Base-by-base conservation (phyloP, 2,888 invertebrate species). In the Deilephila elpenor region DNA sequence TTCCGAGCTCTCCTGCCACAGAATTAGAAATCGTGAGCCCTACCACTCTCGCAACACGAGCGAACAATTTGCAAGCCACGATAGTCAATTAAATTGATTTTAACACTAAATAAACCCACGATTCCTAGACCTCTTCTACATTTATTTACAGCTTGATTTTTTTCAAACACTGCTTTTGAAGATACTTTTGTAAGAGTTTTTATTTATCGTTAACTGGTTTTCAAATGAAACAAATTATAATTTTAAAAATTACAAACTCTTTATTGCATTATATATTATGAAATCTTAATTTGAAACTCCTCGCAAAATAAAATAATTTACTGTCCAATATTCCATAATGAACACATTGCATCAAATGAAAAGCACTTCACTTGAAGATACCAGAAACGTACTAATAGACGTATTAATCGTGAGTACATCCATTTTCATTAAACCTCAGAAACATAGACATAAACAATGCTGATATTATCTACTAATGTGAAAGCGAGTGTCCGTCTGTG, bases 61-160 rank as follows among this genome's bases (percentile, higher is more conserved):
- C 80, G 56, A 79, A 80, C 82, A 82, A 86, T 84, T 86, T 84
- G 83, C 86, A 79, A 79, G 82, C 83, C 87, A 86, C 87, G 87
- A 86, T 80, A 75, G 78, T 84, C 86, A 89, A 88, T 89, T 89
- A 89, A 86, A 86, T 80, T 77, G 76, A 82, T 84, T 82, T 83
- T 82, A 81, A 82, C 84, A 82, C 83, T 80, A 79, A 76, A 78
- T 78, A 73, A 72, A 73, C 73, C 79, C 80, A 84, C 84, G 80
- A 81, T 74, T 78, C 74, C 75, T 61, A 25, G 62, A 37, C 29
- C 37, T 73, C 59, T 59, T 70, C 59, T 59, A 29, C 37, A 19
- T 70, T 59, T 67, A 29, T 56, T 51, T 44, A 71, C 61, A 71
- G 67, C 67, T 67, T 67, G 67, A 25, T 25, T 25, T 59, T 64